Evolutionary conservation across 2,888 invertebrate genomes (phyloP), one percentile per base, ranked within the genome.

Genomic region (Pyralis farinalis): DNA sequence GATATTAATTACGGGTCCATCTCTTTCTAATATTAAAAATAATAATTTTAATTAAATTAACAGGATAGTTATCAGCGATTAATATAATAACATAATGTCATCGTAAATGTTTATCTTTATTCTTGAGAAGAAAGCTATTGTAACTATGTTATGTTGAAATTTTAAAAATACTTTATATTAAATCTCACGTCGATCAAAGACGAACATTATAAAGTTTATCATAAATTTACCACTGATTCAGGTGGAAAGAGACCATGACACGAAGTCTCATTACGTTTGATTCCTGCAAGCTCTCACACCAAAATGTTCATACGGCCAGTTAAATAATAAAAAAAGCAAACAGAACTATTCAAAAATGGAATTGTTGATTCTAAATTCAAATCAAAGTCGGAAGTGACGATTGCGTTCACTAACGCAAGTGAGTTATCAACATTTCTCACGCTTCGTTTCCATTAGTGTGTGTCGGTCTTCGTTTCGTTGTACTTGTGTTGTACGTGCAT

Each of bases 371-470:
- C 58, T 61, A 63, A 55, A 54, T 65, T 64, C 62, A 62, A 78
- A 80, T 64, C 62, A 62, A 78, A 80, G 71, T 84, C 85, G 86
- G 86, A 87, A 86, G 86, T 84, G 76, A 71, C 69, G 74, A 77
- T 73, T 69, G 75, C 61, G 68, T 71, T 75, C 68, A 75, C 69
- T 72, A 75, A 82, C 76, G 78, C 82, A 70, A 86, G 81, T 85
- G 80, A 86, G 85, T 83, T 86, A 86, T 86, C 85, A 86, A 78
- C 80, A 80, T 82, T 88, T 88, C 87, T 88, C 87, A 87, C 87
- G 87, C 76, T 86, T 75, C 60, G 66, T 59, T 64, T 69, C 52
- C 62, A 60, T 58, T 55, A 59, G 76, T 85, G 80, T 85, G 83
- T 67, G 81, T 76, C 52, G 61, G 74, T 74, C 71, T 74, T 75